Percentiles rank a stretch among this genome's conserved stretches.
Evolutionary conservation across 1,140 invertebrate genomes (phyloP).

Genomic region (Cydia fagiglandana): DNA sequence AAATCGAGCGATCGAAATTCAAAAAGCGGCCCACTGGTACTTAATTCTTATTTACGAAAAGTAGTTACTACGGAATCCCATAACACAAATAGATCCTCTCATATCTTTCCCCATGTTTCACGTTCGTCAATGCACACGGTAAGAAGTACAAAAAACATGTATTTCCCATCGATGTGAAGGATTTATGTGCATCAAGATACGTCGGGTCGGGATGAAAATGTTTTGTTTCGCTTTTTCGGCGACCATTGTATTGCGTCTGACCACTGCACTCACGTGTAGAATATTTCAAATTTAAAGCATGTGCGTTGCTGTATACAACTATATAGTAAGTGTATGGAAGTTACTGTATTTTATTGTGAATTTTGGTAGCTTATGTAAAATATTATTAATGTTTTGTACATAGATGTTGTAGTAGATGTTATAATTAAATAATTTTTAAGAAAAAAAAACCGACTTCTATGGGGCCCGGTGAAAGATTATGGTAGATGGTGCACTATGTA

Average conservation of each 20-base stretch:
- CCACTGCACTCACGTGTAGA: not conserved
- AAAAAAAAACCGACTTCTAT: no score
- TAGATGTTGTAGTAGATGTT: no score
- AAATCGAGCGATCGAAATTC: no score
- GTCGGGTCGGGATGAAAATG: conserved; percentile 21
- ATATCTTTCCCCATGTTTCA: conserved; percentile 3
- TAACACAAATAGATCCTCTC: not conserved
- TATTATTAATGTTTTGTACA: no score
- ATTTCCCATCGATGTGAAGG: conserved; percentile 26
- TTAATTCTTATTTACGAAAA: not conserved
- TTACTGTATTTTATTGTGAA: no score
- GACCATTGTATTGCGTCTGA: conserved; percentile 4
- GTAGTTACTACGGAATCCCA: not conserved
- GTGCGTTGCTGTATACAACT: not conserved
- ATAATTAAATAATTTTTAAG: no score
- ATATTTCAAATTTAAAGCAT: not conserved
- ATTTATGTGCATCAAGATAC: conserved; percentile 28
- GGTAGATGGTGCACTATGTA: no score
- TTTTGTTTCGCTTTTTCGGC: conserved; percentile 19
- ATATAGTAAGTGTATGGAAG: not conserved
- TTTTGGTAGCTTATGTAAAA: no score
- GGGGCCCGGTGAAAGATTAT: no score
- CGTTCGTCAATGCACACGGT: conserved; percentile 3
- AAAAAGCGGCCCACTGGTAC: no score
- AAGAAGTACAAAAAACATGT: conserved; percentile 23